phyloP scores from a whole-genome alignment of 2,797 vertebrate genomes.

The Delichon dasypus region DNA sequence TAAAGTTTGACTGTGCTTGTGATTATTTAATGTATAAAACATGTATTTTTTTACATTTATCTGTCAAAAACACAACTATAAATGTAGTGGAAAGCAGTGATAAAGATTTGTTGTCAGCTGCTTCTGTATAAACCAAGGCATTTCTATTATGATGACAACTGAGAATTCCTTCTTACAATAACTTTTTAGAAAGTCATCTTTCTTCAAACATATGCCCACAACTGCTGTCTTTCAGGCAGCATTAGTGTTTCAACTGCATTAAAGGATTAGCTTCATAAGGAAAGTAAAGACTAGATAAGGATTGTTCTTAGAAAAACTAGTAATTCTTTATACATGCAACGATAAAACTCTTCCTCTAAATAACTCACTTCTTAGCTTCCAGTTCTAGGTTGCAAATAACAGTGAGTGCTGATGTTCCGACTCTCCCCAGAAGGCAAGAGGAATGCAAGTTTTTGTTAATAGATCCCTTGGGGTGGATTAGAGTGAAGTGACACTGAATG shows the following conservation, averaged over 20 bases:
- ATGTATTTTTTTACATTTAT: background rate
- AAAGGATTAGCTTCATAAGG: background rate
- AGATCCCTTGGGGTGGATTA: background rate
- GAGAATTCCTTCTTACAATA: background rate
- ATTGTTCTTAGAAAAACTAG: background rate
- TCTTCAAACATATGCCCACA: background rate
- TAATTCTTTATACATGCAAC: background rate
- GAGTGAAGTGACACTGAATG: background rate
- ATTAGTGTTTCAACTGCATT: background rate
- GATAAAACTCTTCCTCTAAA: background rate
- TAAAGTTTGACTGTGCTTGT: background rate
- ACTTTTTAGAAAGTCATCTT: background rate
- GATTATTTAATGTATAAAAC: background rate
- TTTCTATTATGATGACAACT: background rate
- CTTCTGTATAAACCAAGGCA: background rate
- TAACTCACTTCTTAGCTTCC: background rate
- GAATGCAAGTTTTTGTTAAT: background rate
- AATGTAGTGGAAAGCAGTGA: background rate
- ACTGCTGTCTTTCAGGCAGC: background rate
- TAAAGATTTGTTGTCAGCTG: background rate
- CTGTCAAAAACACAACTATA: background rate
- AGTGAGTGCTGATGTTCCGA: background rate
- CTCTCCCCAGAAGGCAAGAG: background rate
- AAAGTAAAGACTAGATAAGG: background rate
- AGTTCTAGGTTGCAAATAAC: background rate